Conservation (phyloP, 2,797 vertebrate genomes). For the Phaenicophaeus curvirostris region DNA sequence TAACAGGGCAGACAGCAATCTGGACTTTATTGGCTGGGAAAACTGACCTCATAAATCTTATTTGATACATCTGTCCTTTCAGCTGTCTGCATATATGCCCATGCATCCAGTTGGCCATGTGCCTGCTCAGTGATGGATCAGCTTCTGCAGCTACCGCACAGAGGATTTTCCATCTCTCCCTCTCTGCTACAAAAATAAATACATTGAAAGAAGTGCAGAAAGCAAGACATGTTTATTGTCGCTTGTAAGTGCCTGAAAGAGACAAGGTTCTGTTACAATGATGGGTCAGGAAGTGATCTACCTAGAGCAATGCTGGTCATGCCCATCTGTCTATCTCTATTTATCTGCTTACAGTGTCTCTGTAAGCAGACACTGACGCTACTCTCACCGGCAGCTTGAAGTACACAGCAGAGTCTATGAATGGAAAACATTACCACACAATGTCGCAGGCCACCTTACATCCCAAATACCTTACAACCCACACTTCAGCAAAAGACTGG, state of each 20-base stretch:
- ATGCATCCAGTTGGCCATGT: slow-evolving; percentile 70
- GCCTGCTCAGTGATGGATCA: slow-evolving; percentile 59
- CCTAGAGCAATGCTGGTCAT: background rate
- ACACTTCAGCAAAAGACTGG: background rate
- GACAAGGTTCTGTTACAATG: background rate
- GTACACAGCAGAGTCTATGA: background rate
- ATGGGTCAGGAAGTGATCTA: background rate
- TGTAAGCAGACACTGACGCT: background rate
- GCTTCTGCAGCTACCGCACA: slow-evolving; percentile 62
- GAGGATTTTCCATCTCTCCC: slow-evolving; percentile 51
- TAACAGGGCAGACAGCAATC: slow-evolving; percentile 77
- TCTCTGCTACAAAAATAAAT: slow-evolving; percentile 44
- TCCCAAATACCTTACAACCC: background rate
- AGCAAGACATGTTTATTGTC: background rate
- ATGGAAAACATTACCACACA: background rate
- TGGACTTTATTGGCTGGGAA: slow-evolving; percentile 78
- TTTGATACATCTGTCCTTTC: slow-evolving; percentile 78
- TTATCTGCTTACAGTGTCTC: too few species aligned
- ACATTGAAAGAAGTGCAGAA: background rate
- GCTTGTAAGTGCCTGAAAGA: background rate
- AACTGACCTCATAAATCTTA: slow-evolving; percentile 80
- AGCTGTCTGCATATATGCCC: slow-evolving; percentile 66
- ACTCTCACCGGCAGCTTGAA: background rate
- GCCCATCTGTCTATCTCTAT: background rate
- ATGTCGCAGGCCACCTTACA: background rate